Evolutionary conservation across 2,888 invertebrate species (phyloP), one percentile per base, ranked within the genome.

Genomic region (Actias luna): DNA sequence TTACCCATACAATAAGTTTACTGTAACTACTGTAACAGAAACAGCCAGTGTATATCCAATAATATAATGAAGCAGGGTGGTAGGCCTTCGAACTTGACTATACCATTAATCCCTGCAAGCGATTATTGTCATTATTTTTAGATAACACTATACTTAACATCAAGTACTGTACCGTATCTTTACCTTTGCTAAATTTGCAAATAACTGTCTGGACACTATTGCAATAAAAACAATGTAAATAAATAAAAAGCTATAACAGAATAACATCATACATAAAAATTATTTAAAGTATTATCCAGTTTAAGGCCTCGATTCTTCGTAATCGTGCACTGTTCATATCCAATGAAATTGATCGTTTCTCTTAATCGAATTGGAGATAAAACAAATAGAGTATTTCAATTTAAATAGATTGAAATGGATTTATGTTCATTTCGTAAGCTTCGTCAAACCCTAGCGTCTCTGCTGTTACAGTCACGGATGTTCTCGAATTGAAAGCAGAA

Each of bases 381-480:
- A 90, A 89, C 89, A 88, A 89, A 90, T 88, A 84, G 87, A 85
- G 83, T 83, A 83, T 79, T n/a, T 86, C 88, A 87, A 87, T 90
- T 90, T 89, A 88, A 89, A 89, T 87, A 89, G 85, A 90, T 89
- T 87, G 87, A 87, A 88, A 82, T 82, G 84, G 88, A 91, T 90
- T 89, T 88, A 83, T 88, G 85, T 89, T 85, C 83, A 88, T 88
- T 89, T 83, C 79, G 82, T 79, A 83, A 82, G 84, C 80, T 82
- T 77, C 79, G 69, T 69, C 64, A 75, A 72, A 80, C 71, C 69
- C 71, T 61, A 65, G 68, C 52, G 39, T 63, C 33, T 59, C 62
- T 50, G 42, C 55, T 7, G 59, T 52, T 58, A 63, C 33, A 31
- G 63, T 66, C 65, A 62, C 55, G n/a, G 16, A 63, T 64, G 62